Percentiles rank a stretch among this genome's conserved stretches.
phyloP scores from a whole-genome alignment of 2,113 vertebrate genomes.

The Thamnophis sirtalis region DNA sequence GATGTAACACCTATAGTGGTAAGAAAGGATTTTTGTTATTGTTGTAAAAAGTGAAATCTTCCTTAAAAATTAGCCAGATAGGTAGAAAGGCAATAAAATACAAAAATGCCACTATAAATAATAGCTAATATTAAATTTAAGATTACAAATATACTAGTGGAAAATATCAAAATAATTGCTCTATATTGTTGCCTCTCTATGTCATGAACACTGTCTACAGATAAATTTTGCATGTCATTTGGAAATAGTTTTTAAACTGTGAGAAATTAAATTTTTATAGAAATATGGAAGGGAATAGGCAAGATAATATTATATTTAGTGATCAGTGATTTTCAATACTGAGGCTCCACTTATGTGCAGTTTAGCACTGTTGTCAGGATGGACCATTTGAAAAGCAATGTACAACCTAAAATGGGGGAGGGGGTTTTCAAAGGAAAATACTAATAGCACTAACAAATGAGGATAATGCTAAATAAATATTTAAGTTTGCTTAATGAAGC shows the following conservation, averaged over 20 bases:
- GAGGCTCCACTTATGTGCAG: not conserved
- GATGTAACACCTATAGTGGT: not conserved
- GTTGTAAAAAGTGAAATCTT: constrained; percentile 33
- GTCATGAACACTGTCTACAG: not conserved
- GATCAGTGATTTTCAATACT: not conserved
- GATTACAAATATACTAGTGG: not conserved
- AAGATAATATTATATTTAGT: not conserved
- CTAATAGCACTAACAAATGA: not conserved
- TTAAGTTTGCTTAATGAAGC: not conserved
- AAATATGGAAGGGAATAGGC: not conserved
- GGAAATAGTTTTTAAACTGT: not conserved
- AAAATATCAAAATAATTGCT: not conserved
- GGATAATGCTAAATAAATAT: not conserved
- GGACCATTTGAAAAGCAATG: not conserved
- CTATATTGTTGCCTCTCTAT: not conserved
- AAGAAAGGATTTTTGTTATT: constrained; percentile 13
- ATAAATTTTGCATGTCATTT: not conserved
- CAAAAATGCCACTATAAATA: not conserved
- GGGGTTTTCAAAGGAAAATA: not conserved
- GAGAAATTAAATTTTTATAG: not conserved
- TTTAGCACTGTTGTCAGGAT: not conserved
- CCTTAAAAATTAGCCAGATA: not conserved
- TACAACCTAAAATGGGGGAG: not conserved
- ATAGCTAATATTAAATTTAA: not conserved
- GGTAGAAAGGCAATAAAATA: not conserved